Evolutionary conservation across 1,140 invertebrate species (phyloP).

Genomic region (Anoplolepis gracilipes): DNA sequence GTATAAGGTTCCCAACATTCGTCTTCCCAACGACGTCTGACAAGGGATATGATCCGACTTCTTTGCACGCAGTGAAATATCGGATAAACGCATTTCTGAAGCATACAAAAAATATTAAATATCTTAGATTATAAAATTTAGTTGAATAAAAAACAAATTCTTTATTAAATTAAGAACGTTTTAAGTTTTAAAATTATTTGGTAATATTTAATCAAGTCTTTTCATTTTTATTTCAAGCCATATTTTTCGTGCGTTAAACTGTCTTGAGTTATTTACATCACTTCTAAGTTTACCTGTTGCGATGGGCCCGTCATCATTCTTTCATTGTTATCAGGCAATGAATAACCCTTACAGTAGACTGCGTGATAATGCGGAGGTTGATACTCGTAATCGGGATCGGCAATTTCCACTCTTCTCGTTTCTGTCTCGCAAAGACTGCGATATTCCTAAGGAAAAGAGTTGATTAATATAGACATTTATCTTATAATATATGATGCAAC

Average conservation of each 20-base stretch:
- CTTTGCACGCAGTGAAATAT: conserved; percentile 84
- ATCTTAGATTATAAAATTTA: not conserved
- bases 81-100: conserved; percentile 83
- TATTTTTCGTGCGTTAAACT: not conserved
- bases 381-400: conserved; percentile 82
- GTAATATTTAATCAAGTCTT: not conserved
- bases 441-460: conserved; percentile 78
- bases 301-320: conserved; percentile 9
- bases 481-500: not conserved
- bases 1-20: conserved; percentile 84
- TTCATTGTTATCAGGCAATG: conserved; percentile 28
- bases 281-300: conserved; percentile 71
- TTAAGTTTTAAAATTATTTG: not conserved
- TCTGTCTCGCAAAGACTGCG: conserved; percentile 82
- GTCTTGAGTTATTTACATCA: not conserved
- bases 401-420: conserved; percentile 79
- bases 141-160: not conserved
- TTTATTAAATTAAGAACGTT: not conserved
- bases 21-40: conserved; percentile 79
- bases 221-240: not conserved
- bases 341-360: conserved; percentile 80
- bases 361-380: conserved; percentile 83
- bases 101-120: conserved; percentile 34
- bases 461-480: conserved; percentile 20
- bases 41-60: conserved; percentile 78